These are phyloP conservation scores for Leucoma salicis DNA, from an alignment of 2,888 invertebrate species.

Conservation along the genomic window DNA sequence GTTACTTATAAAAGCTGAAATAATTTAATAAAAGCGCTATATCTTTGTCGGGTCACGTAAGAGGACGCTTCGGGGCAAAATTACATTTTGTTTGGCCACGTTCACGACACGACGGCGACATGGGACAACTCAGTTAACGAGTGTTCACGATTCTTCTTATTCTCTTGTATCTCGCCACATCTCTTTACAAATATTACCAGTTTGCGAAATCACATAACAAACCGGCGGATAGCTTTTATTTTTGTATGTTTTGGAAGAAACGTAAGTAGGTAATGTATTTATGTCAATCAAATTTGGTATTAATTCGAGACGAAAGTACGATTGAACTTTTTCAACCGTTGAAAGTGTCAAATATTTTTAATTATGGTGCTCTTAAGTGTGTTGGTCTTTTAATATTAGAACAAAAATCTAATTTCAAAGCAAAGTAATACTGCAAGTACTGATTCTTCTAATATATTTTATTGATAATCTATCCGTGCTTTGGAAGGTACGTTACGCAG, in stretches of 20 bases:
- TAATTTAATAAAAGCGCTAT: constrained; percentile 79
- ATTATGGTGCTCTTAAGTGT: too few species aligned
- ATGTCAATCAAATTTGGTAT: constrained; percentile 2
- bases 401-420: neutral
- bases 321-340: neutral
- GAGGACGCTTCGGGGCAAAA: constrained; percentile 74
- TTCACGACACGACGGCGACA: constrained; percentile 58
- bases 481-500: too few species aligned
- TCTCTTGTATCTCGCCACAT: constrained; percentile 69
- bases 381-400: too few species aligned
- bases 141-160: constrained; percentile 71
- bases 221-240: constrained; percentile 32
- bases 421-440: too few species aligned
- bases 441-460: too few species aligned
- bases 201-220: constrained; percentile 36
- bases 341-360: neutral
- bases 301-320: neutral
- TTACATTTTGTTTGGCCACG: constrained; percentile 80
- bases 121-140: constrained; percentile 78
- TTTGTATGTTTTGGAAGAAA: constrained; percentile 18
- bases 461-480: too few species aligned
- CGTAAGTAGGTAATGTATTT: constrained; percentile 16
- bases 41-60: constrained; percentile 80
- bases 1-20: constrained; percentile 74
- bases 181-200: constrained; percentile 50